phyloP scores from a whole-genome alignment of 2,888 invertebrate genomes.

The Epinotia nisella region DNA sequence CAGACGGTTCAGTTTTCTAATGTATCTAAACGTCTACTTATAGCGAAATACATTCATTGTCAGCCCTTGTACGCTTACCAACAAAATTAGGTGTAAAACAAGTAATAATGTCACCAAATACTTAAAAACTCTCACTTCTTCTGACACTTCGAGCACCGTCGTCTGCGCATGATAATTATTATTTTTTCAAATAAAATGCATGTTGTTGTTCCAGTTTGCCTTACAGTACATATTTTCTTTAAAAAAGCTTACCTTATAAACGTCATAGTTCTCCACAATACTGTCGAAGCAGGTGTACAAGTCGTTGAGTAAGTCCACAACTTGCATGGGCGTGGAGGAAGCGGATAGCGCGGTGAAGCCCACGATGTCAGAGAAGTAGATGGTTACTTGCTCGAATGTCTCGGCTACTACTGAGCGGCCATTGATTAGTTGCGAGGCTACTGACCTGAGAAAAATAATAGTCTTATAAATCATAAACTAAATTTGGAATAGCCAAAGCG shows the following conservation, averaged over 20 bases:
- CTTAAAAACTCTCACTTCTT: too few species aligned
- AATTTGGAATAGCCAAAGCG: too few species aligned
- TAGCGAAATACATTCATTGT: too few species aligned
- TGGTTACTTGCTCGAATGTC: constrained; percentile 96
- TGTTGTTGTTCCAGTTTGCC: too few species aligned
- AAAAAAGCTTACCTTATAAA: constrained; percentile 91
- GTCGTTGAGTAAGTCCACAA: constrained; percentile 98
- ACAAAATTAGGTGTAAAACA: too few species aligned
- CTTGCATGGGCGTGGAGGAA: constrained; percentile 95
- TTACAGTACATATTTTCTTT: background rate
- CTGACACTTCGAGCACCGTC: too few species aligned
- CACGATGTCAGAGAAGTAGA: constrained; percentile 96
- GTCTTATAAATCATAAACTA: background rate
- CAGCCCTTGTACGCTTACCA: too few species aligned
- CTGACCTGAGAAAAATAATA: constrained; percentile 83
- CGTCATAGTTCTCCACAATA: constrained; percentile 97
- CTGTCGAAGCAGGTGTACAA: constrained; percentile 99
- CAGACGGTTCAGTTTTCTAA: too few species aligned
- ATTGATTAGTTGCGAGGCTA: constrained; percentile 95
- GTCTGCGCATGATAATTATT: too few species aligned
- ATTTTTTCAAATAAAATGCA: too few species aligned
- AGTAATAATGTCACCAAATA: too few species aligned
- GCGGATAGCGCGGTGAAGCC: constrained; percentile 96
- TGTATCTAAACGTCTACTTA: too few species aligned
- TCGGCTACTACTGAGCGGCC: constrained; percentile 96